phyloP scores from a whole-genome alignment of 92 coral and sea anemone species.

The Porites rus region DNA sequence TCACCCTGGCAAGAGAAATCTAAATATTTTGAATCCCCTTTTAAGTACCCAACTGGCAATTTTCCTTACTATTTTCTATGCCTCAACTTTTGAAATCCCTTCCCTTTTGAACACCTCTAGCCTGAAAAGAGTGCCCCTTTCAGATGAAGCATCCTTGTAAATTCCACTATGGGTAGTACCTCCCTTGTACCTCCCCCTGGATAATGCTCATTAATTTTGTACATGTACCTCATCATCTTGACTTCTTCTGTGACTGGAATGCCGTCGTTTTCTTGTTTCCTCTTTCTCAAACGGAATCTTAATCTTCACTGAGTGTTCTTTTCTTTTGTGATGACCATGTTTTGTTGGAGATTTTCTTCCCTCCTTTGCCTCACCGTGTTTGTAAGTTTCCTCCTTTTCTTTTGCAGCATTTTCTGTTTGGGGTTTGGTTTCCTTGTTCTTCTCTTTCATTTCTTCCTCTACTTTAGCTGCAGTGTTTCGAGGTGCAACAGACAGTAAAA shows the following conservation, averaged over 20 bases:
- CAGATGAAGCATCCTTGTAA: too few species aligned
- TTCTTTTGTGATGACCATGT: constrained; percentile 15
- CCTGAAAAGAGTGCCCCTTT: too few species aligned
- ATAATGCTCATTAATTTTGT: too few species aligned
- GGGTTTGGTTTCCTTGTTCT: background rate
- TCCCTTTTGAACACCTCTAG: too few species aligned
- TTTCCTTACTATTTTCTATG: too few species aligned
- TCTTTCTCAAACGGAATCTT: constrained; percentile 49
- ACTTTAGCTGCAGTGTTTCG: constrained; percentile 9
- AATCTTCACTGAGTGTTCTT: constrained; percentile 22
- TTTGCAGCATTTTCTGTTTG: background rate
- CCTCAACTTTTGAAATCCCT: too few species aligned
- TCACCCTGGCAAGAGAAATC: too few species aligned
- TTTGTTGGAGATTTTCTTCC: constrained; percentile 6
- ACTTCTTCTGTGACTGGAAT: constrained; percentile 13
- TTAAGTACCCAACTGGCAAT: too few species aligned
- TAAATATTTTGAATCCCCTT: too few species aligned
- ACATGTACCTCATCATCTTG: constrained; percentile 23
- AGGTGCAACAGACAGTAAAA: background rate
- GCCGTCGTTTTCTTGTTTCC: constrained; percentile 55
- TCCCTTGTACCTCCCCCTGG: too few species aligned
- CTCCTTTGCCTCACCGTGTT: background rate
- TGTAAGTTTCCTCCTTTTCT: background rate
- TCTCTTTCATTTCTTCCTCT: background rate
- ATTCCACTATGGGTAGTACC: too few species aligned